Evolutionary conservation across 2,797 vertebrate species (phyloP), one percentile per base, ranked within the genome.

Genomic region (Clarias platycephalus): DNA sequence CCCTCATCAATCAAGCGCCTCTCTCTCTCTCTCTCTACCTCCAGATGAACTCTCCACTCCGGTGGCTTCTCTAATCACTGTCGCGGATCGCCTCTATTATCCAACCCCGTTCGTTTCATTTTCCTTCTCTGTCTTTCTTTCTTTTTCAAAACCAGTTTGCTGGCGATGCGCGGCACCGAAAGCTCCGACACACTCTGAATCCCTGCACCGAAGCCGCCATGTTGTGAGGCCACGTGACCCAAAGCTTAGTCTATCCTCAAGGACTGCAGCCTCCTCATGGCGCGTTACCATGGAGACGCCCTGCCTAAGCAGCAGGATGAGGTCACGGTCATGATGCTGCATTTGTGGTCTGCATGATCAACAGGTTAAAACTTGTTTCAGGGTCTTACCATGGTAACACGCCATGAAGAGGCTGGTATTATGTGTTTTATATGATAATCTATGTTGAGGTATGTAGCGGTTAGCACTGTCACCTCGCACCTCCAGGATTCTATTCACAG

Each of bases 191-290:
- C 85, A 88, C 71, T 85, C 75, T 79, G 87, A 85, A 87, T 87
- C 88, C 82, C 84, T 81, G 84, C 44, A 83, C 71, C 5, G 86
- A 64, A 75, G 89, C 84, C 90, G 91, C 91, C 91, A 92, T 92
- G 89, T 91, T 92, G 87, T 88, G 81, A 83, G 72, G 89, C 64
- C 91, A 91, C 91, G 83, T 91, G 91, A 92, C 88, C 89, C 55
- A 81, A 75, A 67, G 78, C 83, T 84, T 82, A 44, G 37, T 74
- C 80, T 64, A 78, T 87, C 86, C 87, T 84, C 80, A 18, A 62
- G 86, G 86, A 86, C 84, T 81, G 86, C 87, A 88, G 88, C 81
- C 89, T 88, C 85, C 87, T 90, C 83, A 86, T 83, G 82, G 82
- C 87, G 86, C 84, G 91, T 92, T 83, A 84, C 91, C 87, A 91